Evolutionary conservation across 2,113 vertebrate species (phyloP).

Genomic region (Neodon shergylaensis): DNA sequence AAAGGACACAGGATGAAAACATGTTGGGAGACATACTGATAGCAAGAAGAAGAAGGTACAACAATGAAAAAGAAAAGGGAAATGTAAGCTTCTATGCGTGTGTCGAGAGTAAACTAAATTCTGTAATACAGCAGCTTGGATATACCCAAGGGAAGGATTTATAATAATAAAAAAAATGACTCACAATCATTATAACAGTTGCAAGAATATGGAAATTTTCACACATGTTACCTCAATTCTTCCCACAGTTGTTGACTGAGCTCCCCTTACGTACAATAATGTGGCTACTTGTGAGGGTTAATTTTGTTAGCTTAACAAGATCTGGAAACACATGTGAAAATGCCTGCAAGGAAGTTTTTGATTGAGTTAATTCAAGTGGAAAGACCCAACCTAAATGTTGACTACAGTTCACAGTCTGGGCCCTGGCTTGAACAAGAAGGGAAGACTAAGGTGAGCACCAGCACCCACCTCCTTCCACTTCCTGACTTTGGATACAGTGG

Average conservation of each 20-base stretch:
- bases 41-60: not conserved
- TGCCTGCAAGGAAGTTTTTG: not conserved
- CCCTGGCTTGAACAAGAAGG: not conserved
- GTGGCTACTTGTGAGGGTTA: not conserved
- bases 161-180: not conserved
- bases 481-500: not conserved
- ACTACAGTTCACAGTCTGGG: not conserved
- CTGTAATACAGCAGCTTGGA: not conserved
- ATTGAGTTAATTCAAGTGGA: not conserved
- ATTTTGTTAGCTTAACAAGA: not conserved
- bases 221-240: not conserved
- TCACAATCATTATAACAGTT: not conserved
- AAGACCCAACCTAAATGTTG: not conserved
- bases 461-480: not conserved
- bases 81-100: not conserved
- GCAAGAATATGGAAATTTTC: not conserved
- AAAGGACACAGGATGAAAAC: not conserved
- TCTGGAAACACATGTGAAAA: not conserved
- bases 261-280: not conserved
- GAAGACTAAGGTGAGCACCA: not conserved
- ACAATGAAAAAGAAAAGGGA: not conserved
- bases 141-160: not conserved
- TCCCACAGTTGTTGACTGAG: not conserved
- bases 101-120: not conserved
- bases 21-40: not conserved